Evolutionary conservation across 2,888 invertebrate species (phyloP).

Genomic region (Drosophila pseudotalamancana): DNA sequence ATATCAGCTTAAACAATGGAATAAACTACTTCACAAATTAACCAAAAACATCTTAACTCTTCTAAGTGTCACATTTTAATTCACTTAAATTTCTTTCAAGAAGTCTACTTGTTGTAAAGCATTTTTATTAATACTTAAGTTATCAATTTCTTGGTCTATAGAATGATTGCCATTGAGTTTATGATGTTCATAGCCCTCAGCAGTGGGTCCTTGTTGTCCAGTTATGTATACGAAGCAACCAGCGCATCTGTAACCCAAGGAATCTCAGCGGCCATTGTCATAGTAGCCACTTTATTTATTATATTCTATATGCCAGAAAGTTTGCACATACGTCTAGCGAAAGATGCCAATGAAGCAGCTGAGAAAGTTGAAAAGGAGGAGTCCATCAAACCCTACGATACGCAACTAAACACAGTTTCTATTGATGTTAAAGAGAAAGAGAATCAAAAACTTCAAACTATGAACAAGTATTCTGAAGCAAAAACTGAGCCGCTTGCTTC

Average conservation of each 20-base stretch:
- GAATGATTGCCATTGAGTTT: conserved; percentile 88
- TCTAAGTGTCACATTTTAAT: not conserved
- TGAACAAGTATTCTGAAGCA: not conserved
- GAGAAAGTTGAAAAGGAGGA: conserved; percentile 18
- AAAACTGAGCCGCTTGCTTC: not conserved
- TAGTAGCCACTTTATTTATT: conserved; percentile 70
- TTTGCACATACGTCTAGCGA: conserved; percentile 51
- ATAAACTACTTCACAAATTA: no score
- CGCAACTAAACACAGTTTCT: conserved; percentile 15
- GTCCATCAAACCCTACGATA: conserved; percentile 10
- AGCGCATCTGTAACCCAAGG: conserved; percentile 75
- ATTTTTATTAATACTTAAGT: not conserved
- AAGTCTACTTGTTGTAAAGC: no score
- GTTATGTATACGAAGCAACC: conserved; percentile 85
- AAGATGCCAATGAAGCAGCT: conserved; percentile 19
- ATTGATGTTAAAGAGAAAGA: conserved; percentile 6
- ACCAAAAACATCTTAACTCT: not conserved
- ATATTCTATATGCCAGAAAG: conserved; percentile 80
- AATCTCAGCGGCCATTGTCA: conserved; percentile 68
- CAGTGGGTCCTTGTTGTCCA: conserved; percentile 86
- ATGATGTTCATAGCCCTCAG: conserved; percentile 87
- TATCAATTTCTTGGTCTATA: conserved; percentile 60
- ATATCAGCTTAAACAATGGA: not conserved
- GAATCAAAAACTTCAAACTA: not conserved
- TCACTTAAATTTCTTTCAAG: no score